Conservation (phyloP, 2,113 vertebrate species). For the Pyxicephalus adspersus region DNA sequence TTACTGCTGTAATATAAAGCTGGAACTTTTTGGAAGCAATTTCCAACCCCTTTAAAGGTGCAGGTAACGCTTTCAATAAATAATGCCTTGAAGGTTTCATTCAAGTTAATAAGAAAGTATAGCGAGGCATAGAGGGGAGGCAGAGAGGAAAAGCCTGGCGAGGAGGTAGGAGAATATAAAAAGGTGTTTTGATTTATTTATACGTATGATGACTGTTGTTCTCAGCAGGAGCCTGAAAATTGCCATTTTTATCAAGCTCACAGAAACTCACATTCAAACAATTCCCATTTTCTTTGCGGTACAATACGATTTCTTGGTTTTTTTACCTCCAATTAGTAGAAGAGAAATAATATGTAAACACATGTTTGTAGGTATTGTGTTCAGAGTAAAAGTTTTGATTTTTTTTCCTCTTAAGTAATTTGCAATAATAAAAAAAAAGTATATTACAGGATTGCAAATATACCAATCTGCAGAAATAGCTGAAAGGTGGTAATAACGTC, state of each 20-base stretch:
- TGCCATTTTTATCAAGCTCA: not conserved
- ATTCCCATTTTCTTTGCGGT: not conserved
- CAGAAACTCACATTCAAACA: not conserved
- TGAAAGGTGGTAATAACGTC: slow-evolving; percentile 25
- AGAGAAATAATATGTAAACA: slow-evolving; percentile 1
- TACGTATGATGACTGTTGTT: not conserved
- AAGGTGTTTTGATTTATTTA: slow-evolving; percentile 19
- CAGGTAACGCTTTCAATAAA: slow-evolving; percentile 38
- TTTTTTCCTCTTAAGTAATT: not conserved
- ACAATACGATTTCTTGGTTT: not conserved
- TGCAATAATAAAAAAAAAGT: not conserved
- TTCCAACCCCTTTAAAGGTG: slow-evolving; percentile 10
- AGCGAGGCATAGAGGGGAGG: not conserved
- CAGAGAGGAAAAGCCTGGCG: not conserved
- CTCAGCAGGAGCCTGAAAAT: too few species aligned
- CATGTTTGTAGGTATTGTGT: not conserved
- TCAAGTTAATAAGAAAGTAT: slow-evolving; percentile 33
- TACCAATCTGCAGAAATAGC: slow-evolving; percentile 28
- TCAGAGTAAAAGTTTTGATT: not conserved
- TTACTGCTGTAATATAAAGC: slow-evolving; percentile 17
- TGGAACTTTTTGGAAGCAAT: slow-evolving; percentile 22
- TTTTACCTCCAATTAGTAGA: not conserved
- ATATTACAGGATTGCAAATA: slow-evolving; percentile 10
- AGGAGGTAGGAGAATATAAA: slow-evolving; percentile 1
- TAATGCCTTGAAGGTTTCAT: slow-evolving; percentile 48